Evolutionary conservation across 2,113 vertebrate species (phyloP), one percentile per base, ranked within the genome.

Genomic region (Hyperoodon ampullatus): DNA sequence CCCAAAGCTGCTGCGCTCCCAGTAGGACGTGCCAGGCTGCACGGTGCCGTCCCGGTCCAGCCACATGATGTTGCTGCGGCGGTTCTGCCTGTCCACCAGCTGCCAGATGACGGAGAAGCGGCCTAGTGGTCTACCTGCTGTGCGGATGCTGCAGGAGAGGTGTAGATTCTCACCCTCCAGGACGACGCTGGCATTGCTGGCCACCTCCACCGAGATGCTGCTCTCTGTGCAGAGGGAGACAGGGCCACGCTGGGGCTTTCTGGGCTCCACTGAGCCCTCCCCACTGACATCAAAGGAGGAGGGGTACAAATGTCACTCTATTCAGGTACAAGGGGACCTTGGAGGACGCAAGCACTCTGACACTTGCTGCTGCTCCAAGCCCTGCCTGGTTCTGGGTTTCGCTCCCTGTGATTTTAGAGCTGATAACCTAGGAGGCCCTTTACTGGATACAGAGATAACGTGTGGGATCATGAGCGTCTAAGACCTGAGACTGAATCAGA

Each of bases 171-270:
- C 99, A 0, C 99, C 99, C 97, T 99, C 99, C 23, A 99, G 98
- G 88, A 99, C 98, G 97, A 97, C 98, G 5, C 99, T 99, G 93
- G 99, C 98, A 30, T 99, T 99, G 96, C 99, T 99, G 97, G 99
- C 98, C 97, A 99, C 98, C 16, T 99, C 99, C 98, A 99, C 99
- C 0, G 99, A 99, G 97, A 99, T 99, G 98, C 99, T 99, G 98
- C 99, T 99, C 98, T 99, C 99, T 99, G 99, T 21, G 53, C 66
- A 94, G n/a, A 93, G 88, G 71, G 88, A 97, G 80, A 97, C 63
- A 95, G 82, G 0, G 39, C 28, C 65, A 58, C 1, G 1, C 81
- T 95, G 90, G 78, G 83, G 55, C 23, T 18, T 83, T 15, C 14
- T 1, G 13, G 28, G 47, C 42, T 21, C 53, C 15, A 19, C 0